Evolutionary conservation across 2,113 vertebrate genomes (phyloP), one percentile per base, ranked within the genome.

Genomic region (Rhegmatorhina hoffmannsi): DNA sequence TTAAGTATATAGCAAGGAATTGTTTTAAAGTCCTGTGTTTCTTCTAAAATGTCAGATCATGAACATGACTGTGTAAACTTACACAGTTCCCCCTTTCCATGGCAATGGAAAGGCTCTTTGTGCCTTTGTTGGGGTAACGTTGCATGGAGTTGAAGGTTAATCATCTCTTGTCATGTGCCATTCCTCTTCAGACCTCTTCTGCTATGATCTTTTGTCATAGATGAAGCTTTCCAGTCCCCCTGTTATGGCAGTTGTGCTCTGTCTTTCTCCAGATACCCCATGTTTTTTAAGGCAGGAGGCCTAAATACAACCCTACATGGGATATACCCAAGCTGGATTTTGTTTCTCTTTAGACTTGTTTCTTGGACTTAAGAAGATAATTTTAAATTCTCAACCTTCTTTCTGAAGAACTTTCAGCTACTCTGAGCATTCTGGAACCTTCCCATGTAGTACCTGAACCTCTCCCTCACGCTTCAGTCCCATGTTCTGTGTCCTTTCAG

Each of bases 191-290:
- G 67, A 56, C n/a, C 47, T 58, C 9, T 73, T 36, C 31, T 6
- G 4, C 59, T 33, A 4, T 3, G 0, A 19, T 5, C 18, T 53
- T 13, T 50, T 50, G n/a, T 55, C 52, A 7, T 2, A 25, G 44
- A 13, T 13, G 6, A 36, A 50, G 29, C 28, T 63, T 47, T 17
- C 66, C 6, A 20, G 9, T 11, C 18, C n/a, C 29, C 11, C 63
- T 14, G 5, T 0, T 11, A 7, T 0, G 38, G 59, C 4, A 25
- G 43, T 12, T 20, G 6, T 6, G 12, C 17, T 26, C 26, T 33
- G 31, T 1, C 60, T 29, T 70, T 50, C n/a, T 44, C n/a, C 6
- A 44, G 17, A 0, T 5, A 38, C 0, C 52, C 20, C 2, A 0
- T 2, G 16, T 0, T 7, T 52, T 80, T 34, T 63, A 25, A 72